These are phyloP conservation scores for Drepanosiphum platanoidis DNA, from an alignment of 2,888 invertebrate species.

Conservation along the genomic window DNA sequence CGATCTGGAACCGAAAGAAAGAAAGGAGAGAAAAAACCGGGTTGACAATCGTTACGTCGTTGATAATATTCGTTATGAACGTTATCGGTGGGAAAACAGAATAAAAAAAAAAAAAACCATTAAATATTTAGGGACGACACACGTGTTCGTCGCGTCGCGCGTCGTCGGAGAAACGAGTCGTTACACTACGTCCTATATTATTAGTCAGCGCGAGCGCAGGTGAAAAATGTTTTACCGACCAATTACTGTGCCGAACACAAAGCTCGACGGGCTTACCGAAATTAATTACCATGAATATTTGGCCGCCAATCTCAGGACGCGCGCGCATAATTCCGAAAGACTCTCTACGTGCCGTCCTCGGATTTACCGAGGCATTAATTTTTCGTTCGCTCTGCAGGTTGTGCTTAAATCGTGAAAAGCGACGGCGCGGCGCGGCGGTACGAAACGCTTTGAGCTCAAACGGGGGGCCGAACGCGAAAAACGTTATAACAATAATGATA, in stretches of 20 bases:
- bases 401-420: too few relatives aligned
- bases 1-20: too few relatives aligned
- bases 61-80: not conserved
- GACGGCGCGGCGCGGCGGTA: too few relatives aligned
- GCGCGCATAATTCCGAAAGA: too few relatives aligned
- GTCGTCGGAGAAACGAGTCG: not conserved
- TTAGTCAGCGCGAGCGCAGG: not conserved
- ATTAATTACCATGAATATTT: slow-evolving; percentile 4
- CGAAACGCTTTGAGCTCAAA: too few relatives aligned
- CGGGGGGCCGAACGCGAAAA: too few relatives aligned
- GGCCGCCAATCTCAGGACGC: too few relatives aligned
- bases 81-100: too few relatives aligned
- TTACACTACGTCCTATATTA: not conserved
- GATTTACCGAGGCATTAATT: not conserved
- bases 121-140: not conserved
- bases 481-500: too few relatives aligned
- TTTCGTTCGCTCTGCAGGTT: not conserved
- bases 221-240: not conserved
- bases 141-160: not conserved
- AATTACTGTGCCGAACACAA: not conserved
- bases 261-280: not conserved
- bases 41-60: too few relatives aligned
- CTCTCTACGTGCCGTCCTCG: not conserved
- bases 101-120: too few relatives aligned
- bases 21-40: too few relatives aligned